phyloP scores from a whole-genome alignment of 2,113 vertebrate species.

The Osmerus eperlanus region DNA sequence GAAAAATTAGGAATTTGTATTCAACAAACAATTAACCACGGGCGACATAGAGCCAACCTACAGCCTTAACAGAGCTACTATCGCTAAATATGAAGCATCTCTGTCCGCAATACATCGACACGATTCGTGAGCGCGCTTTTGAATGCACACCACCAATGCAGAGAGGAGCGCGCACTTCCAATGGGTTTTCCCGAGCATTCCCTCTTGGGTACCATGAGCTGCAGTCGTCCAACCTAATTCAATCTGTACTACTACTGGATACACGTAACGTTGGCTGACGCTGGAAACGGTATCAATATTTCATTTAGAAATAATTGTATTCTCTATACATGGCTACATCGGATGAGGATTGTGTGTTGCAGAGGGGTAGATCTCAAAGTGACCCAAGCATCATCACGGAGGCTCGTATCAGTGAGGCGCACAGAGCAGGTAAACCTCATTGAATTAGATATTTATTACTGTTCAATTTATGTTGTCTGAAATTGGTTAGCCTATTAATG shows the following conservation, averaged over 20 bases:
- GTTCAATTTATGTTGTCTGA: too few relatives aligned
- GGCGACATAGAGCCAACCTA: too few relatives aligned
- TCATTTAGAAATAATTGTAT: conserved; percentile 31
- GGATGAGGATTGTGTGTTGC: conserved; percentile 78
- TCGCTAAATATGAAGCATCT: neutral
- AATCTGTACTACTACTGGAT: conserved; percentile 46
- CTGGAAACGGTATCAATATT: conserved; percentile 50
- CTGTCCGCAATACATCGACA: neutral
- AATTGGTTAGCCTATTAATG: too few relatives aligned
- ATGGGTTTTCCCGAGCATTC: conserved; percentile 57
- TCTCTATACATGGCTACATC: conserved; percentile 80
- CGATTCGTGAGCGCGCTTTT: neutral
- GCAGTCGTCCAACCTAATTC: conserved; percentile 50
- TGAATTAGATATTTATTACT: too few relatives aligned
- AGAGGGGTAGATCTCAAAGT: conserved; percentile 88
- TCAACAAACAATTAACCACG: too few relatives aligned
- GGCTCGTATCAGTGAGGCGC: conserved; percentile 68
- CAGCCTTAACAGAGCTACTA: too few relatives aligned
- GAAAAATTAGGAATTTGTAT: neutral
- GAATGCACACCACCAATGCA: conserved; percentile 6
- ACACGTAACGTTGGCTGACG: conserved; percentile 70
- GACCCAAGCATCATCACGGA: conserved; percentile 86
- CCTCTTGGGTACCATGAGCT: conserved; percentile 53
- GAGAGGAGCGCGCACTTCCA: conserved; percentile 31
- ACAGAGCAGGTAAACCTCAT: conserved; percentile 74